Conservation (phyloP, 2,888 invertebrate species). For the Macropis europaea region DNA sequence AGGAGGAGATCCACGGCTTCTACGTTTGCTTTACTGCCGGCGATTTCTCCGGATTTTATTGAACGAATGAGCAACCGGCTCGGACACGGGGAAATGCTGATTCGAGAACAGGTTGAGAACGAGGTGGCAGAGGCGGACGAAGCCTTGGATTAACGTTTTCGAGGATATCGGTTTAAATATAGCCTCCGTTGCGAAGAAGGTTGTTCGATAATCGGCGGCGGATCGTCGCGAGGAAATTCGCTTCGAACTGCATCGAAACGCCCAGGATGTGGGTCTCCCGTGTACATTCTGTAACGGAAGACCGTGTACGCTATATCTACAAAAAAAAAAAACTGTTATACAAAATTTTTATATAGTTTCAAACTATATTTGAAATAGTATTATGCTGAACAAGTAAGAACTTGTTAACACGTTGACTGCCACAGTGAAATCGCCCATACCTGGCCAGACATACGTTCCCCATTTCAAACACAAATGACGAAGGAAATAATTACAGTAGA, state of each 20-base stretch:
- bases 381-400: too few relatives aligned
- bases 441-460: too few relatives aligned
- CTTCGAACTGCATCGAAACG: too few relatives aligned
- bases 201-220: constrained; percentile 27
- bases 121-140: not conserved
- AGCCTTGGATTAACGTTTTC: constrained; percentile 7
- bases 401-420: too few relatives aligned
- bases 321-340: too few relatives aligned
- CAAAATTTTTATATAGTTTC: too few relatives aligned
- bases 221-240: not conserved
- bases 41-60: constrained; percentile 33
- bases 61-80: constrained; percentile 14
- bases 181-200: constrained; percentile 4
- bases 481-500: too few relatives aligned
- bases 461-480: too few relatives aligned
- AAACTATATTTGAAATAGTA: too few relatives aligned
- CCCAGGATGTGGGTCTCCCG: not conserved
- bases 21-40: constrained; percentile 36
- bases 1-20: not conserved
- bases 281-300: too few relatives aligned
- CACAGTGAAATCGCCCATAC: too few relatives aligned
- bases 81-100: constrained; percentile 7
- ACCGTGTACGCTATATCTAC: too few relatives aligned
- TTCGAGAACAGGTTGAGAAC: constrained; percentile 33
- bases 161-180: constrained; percentile 19